Base-by-base conservation (phyloP, 2,797 vertebrate genomes). In the Sebastes taczanowskii region DNA sequence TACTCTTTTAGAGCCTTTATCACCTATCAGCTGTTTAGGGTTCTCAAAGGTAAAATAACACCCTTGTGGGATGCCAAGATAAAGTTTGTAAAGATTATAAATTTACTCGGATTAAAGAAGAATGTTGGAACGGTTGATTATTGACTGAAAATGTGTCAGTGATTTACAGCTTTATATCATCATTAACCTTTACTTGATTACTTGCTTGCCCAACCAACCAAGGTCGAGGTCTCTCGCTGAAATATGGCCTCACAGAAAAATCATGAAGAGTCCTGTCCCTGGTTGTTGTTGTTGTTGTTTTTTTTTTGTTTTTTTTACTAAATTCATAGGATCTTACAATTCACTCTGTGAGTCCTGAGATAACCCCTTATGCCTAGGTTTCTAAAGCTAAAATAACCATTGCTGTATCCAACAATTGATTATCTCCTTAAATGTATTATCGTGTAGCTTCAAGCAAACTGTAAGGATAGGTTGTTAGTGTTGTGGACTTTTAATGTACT, bases 91-190 rank as follows among this genome's bases (percentile, higher is more conserved):
- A 46, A 56, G 38, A 34, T 60, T 22, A 64, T 34, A 59, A 3
- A 66, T 65, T 16, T 2, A 11, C 56, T 77, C 22, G 6, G 55
- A 69, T 59, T 16, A 55, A 30, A 66, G 10, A 13, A 35, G 25
- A 38, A 16, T 8, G 52, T 71, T 46, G 7, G 1, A 52, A 53
- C 25, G 38, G 78, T 86, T 86, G 66, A 82, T 82, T 46, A 83
- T 84, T 87, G 73, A 84, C 84, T 29, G 14, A 22, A 16, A 53
- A 34, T 25, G 1, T 35, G 78, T 86, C 27, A 86, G 74, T 85
- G 73, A 81, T 86, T 81, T 67, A 61, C 53, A 58, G 60, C 9
- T 38, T 74, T 7, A 64, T 68, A 80, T 68, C 3, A 27, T 78
- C 9, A n/a, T 78, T 23, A 78, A 74, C 42, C 52, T 61, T 70